Evolutionary conservation across 2,113 vertebrate genomes (phyloP).

Genomic region (Sinocyclocheilus grahami): DNA sequence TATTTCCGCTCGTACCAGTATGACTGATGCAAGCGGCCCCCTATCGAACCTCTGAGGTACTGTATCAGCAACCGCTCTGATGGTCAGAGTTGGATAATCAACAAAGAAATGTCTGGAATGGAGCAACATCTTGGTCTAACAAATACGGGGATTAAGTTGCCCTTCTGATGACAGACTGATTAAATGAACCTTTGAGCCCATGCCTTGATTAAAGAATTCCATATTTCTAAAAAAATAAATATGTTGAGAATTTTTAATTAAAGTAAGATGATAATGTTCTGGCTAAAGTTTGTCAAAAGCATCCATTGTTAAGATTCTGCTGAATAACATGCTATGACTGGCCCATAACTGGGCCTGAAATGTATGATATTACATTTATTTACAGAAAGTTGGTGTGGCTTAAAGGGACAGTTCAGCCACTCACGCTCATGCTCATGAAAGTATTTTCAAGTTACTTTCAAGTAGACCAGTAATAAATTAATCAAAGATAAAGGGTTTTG

Average conservation of each 20-base stretch:
- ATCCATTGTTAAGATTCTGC: background rate
- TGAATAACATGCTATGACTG: background rate
- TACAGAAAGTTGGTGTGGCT: background rate
- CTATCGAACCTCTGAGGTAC: background rate
- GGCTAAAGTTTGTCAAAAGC: background rate
- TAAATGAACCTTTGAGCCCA: constrained; percentile 7
- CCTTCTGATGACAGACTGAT: background rate
- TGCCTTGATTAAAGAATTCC: constrained; percentile 18
- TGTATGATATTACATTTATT: background rate
- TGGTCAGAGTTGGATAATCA: constrained; percentile 19
- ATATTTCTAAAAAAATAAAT: background rate
- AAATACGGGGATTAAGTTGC: constrained; percentile 22
- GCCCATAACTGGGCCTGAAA: background rate
- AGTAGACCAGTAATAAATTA: no score
- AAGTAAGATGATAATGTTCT: background rate
- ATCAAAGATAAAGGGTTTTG: no score
- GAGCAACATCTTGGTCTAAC: background rate
- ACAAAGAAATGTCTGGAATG: constrained; percentile 31
- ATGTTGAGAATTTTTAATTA: constrained; percentile 24
- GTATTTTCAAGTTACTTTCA: no score
- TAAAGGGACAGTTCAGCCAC: background rate
- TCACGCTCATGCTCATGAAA: background rate
- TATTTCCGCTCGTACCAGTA: background rate
- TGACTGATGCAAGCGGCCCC: background rate
- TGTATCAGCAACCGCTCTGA: background rate